Percentiles rank a stretch among this genome's conserved stretches.
phyloP scores from a whole-genome alignment of 53 echinoderm and acorn worm species.

The Patiria pectinifera region DNA sequence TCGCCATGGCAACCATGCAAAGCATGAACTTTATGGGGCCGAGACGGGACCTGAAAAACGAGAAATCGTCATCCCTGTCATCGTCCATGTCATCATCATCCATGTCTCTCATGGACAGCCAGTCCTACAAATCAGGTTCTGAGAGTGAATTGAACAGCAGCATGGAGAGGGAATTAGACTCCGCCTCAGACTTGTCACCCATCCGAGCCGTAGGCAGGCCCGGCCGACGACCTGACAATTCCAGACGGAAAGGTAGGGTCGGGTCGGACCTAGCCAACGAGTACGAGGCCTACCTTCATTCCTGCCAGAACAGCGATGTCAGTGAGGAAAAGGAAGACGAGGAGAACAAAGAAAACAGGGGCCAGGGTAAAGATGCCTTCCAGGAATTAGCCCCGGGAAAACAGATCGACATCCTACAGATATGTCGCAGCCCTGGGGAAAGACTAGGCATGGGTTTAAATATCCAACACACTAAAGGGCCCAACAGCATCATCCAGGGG shows the following conservation, averaged over 20 bases:
- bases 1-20: slow-evolving; percentile 44
- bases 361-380: slow-evolving; percentile 45
- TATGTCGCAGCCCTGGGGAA: slow-evolving; percentile 80
- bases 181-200: slow-evolving; percentile 12
- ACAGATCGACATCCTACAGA: slow-evolving; percentile 73
- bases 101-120: slow-evolving; percentile 37
- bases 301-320: slow-evolving; percentile 66
- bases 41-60: slow-evolving; percentile 19
- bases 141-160: slow-evolving; percentile 60
- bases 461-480: slow-evolving; percentile 86
- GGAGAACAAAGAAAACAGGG: not conserved
- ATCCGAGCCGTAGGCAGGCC: slow-evolving; percentile 17
- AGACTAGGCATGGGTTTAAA: slow-evolving; percentile 95
- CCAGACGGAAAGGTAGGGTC: slow-evolving; percentile 66
- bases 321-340: slow-evolving; percentile 42
- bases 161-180: slow-evolving; percentile 51
- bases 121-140: slow-evolving; percentile 53
- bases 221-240: slow-evolving; percentile 29
- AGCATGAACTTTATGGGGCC: slow-evolving; percentile 30
- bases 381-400: slow-evolving; percentile 69
- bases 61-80: slow-evolving; percentile 44
- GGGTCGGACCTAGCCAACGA: slow-evolving; percentile 80
- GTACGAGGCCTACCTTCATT: slow-evolving; percentile 79
- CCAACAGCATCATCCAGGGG: slow-evolving; percentile 78
- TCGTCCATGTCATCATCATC: slow-evolving; percentile 46